Percentiles rank a stretch among this genome's conserved stretches.
Conservation (phyloP, 2,797 vertebrate species). For the Neosilurus hyrtlii region DNA sequence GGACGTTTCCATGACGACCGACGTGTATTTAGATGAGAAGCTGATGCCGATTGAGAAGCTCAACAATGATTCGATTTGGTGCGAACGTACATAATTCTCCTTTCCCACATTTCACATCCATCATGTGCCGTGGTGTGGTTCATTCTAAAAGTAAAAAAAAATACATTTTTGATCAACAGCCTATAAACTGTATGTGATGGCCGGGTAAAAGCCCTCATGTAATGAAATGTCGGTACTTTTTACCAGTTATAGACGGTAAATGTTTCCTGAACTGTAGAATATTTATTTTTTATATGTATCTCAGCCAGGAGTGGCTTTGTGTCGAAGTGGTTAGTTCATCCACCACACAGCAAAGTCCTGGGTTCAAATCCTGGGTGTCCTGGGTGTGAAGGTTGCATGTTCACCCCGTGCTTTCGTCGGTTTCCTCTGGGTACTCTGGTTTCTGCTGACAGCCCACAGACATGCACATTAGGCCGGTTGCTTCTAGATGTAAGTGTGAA, state of each 20-base stretch:
- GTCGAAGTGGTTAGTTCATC: too few species aligned
- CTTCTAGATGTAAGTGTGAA: too few species aligned
- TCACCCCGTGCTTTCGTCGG: too few species aligned
- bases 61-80: conserved; percentile 90
- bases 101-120: background rate
- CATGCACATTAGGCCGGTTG: too few species aligned
- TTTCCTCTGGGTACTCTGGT: too few species aligned
- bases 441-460: too few species aligned
- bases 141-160: background rate
- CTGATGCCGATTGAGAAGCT: conserved; percentile 79
- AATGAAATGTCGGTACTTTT: background rate
- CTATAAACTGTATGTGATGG: background rate
- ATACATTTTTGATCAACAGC: background rate
- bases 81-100: conserved; percentile 45
- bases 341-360: too few species aligned
- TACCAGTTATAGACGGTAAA: background rate
- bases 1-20: conserved; percentile 88
- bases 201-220: background rate
- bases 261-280: background rate
- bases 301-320: too few species aligned
- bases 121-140: background rate
- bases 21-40: conserved; percentile 87
- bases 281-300: background rate
- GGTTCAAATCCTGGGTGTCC: too few species aligned
- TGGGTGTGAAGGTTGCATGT: too few species aligned